These are phyloP conservation scores for Taeniopygia guttata DNA, from an alignment of 2,797 vertebrate species.

Conservation along the genomic window DNA sequence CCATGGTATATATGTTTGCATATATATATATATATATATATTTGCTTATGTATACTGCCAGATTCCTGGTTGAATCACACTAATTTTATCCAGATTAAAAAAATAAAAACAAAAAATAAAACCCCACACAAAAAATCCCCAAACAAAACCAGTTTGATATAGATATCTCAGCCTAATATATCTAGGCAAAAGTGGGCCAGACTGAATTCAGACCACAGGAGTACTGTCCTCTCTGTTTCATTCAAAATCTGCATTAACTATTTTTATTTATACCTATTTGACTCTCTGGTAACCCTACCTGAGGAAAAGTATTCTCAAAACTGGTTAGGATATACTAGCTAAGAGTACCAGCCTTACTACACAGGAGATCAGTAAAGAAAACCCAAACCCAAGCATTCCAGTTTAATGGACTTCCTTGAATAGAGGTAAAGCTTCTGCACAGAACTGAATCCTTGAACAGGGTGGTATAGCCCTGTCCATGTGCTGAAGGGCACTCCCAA, in stretches of 20 bases:
- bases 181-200: not conserved
- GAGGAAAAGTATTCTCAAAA: not conserved
- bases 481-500: not conserved
- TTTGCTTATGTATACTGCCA: not conserved
- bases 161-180: too few relatives aligned
- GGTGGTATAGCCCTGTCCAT: accelerated
- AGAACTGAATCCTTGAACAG: not conserved
- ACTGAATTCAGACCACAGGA: not conserved
- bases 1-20: not conserved
- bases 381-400: accelerated
- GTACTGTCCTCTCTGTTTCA: not conserved
- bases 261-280: not conserved
- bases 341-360: not conserved
- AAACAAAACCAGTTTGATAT: not conserved
- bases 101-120: not conserved
- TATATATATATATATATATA: too few relatives aligned
- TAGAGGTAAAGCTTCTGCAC: not conserved
- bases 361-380: not conserved
- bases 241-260: not conserved
- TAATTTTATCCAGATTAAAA: not conserved
- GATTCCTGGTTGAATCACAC: not conserved
- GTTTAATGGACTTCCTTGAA: not conserved
- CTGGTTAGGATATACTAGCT: not conserved
- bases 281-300: not conserved
- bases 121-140: not conserved